Evolutionary conservation across 2,797 vertebrate genomes (phyloP), one percentile per base, ranked within the genome.

Genomic region (Scomberomorus guttatus): DNA sequence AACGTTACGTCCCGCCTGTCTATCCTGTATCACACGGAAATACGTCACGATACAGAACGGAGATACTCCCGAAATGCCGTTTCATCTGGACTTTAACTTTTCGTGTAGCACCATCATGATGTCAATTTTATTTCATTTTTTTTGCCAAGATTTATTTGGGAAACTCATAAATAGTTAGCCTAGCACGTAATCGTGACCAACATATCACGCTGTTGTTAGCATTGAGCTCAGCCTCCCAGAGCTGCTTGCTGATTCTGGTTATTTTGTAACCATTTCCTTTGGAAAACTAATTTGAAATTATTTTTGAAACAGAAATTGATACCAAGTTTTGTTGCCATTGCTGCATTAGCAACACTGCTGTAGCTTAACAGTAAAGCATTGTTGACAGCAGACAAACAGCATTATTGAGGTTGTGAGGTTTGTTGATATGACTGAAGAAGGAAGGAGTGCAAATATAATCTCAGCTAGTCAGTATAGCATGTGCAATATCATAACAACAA

Each of bases 401-500:
- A 25, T 10, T 11, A 12, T 11, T 29, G 22, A 29, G 20, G 22
- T 46, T 25, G 13, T 13, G 42, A 64, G 22, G 56, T 52, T 83
- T 51, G 32, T 66, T 25, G 2, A 13, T 54, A 37, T 42, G 42
- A 62, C 57, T 9, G 14, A 4, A 64, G 34, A 25, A 63, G 37
- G 22, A 50, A 3, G 10, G 18, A 14, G 44, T 15, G 15, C n/a
- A 15, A 15, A 61, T 51, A 12, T 58, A 32, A n/a, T 59, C 37
- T 63, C 48, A 50, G 55, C 2, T 20, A 37, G 8, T 24, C 60
- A n/a, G 9, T 70, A 20, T 48, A 37, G 46, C 14, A 25, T 55
- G 22, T 34, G 15, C 25, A 27, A 22, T 24, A 44, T 72, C 72
- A 56, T 80, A 79, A 76, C 72, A 46, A 37, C 62, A 65, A 14